Evolutionary conservation across 1,140 invertebrate genomes (phyloP), one percentile per base, ranked within the genome.

Genomic region (Zaprionus capensis): DNA sequence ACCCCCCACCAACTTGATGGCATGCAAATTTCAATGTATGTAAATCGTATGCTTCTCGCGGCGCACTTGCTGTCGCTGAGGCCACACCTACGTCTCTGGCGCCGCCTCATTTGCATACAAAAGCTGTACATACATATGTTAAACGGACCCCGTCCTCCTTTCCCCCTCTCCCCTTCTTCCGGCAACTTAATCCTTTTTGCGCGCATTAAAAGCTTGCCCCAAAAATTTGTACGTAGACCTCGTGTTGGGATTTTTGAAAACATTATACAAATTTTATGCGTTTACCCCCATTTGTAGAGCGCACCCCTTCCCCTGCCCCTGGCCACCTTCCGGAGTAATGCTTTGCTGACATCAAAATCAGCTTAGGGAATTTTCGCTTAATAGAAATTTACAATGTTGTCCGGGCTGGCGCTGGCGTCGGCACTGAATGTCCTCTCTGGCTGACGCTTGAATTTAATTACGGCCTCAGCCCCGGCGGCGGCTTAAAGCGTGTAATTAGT

Each of bases 401-500:
- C 56, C 70, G 66, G 34, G 26, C 63, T 20, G 28, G 12, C 11
- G 20, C 17, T 14, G 4, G 22, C 36, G 17, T 55, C 28, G 55
- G 58, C 49, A 15, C 55, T 72, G 51, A 38, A 71, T 66, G 62
- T 78, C 65, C 74, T 73, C 34, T 56, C 34, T 56, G 59, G 58
- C 63, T 63, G 64, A 14, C 72, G 71, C 58, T 79, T 81, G 77
- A 81, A 81, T 79, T 81, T 79, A 81, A 81, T 81, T 81, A 81
- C 73, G 77, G 68, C 72, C 77, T 76, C 76, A 66, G 71, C 26
- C 53, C 76, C 64, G 61, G 24, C 73, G 80, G 68, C 80, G 73
- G 80, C 80, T 81, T 81, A 81, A 81, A 81, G 80, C 80, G 77
- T 81, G 80, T 81, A 81, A 81, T 81, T 81, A 81, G 80, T 81